These are phyloP conservation scores for Drosophila nigromelanica DNA, from an alignment of 1,140 invertebrate genomes.

Conservation along the genomic window DNA sequence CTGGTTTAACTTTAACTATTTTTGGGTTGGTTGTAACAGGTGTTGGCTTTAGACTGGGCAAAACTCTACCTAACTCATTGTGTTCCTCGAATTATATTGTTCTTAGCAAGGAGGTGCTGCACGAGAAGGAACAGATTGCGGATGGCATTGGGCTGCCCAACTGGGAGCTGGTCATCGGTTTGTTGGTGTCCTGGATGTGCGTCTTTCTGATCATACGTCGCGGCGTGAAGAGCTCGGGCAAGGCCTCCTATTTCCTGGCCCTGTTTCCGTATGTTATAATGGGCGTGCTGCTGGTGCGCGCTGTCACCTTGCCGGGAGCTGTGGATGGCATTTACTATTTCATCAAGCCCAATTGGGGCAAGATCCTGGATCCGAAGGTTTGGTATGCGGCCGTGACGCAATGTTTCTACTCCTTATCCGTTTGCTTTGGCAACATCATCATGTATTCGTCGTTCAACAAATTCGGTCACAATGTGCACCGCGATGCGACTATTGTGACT, in stretches of 20 bases:
- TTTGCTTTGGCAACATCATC: slow-evolving; percentile 92
- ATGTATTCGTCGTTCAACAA: slow-evolving; percentile 94
- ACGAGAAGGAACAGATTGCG: slow-evolving; percentile 88
- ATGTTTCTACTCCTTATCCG: slow-evolving; percentile 93
- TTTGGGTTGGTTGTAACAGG: slow-evolving; percentile 1
- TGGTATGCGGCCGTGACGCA: slow-evolving; percentile 93
- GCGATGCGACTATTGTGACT: slow-evolving; percentile 91
- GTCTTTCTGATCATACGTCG: slow-evolving; percentile 90
- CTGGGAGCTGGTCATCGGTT: slow-evolving; percentile 91
- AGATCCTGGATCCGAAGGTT: slow-evolving; percentile 89
- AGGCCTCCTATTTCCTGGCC: slow-evolving; percentile 93
- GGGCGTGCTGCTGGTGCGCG: slow-evolving; percentile 88
- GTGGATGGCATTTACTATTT: slow-evolving; percentile 91
- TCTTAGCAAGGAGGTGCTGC: slow-evolving; percentile 87
- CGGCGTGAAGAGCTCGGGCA: slow-evolving; percentile 91
- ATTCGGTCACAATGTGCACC: slow-evolving; percentile 92
- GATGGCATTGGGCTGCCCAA: slow-evolving; percentile 89
- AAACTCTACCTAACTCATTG: no score
- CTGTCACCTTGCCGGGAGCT: slow-evolving; percentile 91
- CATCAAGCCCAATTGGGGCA: slow-evolving; percentile 89
- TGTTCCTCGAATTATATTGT: no score
- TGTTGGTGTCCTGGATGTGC: slow-evolving; percentile 91
- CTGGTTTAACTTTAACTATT: background rate
- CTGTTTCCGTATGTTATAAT: slow-evolving; percentile 94
- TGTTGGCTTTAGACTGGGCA: background rate